Evolutionary conservation across 1,140 invertebrate species (phyloP), one percentile per base, ranked within the genome.

Genomic region (Drosophila tsacasi): DNA sequence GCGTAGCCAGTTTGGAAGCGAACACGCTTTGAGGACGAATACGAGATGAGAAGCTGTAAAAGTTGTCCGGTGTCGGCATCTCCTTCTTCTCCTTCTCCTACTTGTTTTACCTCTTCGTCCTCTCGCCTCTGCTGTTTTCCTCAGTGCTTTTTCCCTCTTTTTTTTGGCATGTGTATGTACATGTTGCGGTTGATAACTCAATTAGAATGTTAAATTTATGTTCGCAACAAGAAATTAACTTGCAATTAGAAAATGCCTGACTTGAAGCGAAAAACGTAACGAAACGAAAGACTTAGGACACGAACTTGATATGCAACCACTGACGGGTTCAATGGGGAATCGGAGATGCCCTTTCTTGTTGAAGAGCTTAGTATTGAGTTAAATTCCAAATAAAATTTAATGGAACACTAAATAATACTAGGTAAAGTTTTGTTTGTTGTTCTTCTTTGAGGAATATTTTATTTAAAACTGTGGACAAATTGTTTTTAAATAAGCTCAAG

Each of bases 171-270:
- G 79, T 83, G 72, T 78, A 76, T 83, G 81, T 76, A 84, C 81
- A 89, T 81, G 85, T 85, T 90, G 85, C 86, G 85, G 85, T 90
- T 90, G 85, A 90, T 90, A 90, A 90, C 85, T 90, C 85, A 90
- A 90, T 90, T 90, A 90, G 85, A 90, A 90, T 90, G 86, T 91
- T 79, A 91, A 90, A 90, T 90, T 90, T 90, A 90, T 90, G 85
- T 90, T 76, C 85, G 82, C 86, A 89, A 85, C 85, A 81, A 91
- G 85, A 90, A 90, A 90, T 90, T 90, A 91, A 90, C 79, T 89
- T 90, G 85, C 85, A 90, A 90, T 90, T 90, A 90, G 85, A 90
- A 90, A 90, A 90, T 89, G 84, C 81, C 76, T 71, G 81, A 73
- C 46, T 64, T 60, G 40, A 63, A 62, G 44, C 62, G 68, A 59